Base-by-base conservation (phyloP, 2,888 invertebrate genomes). In the Eugnorisma glareosa region DNA sequence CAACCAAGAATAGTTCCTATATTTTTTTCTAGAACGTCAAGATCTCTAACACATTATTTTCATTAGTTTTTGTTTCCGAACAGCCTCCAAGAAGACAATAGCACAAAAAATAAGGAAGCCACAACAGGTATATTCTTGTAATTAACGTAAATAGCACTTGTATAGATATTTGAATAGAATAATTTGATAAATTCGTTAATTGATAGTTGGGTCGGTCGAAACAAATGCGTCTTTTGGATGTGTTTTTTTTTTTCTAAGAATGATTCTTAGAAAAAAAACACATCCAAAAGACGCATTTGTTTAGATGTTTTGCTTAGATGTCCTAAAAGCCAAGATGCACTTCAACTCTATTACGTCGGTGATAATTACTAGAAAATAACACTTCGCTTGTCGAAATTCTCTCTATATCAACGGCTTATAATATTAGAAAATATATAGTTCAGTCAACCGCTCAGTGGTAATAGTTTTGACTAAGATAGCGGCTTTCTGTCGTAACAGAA, bases 81-180 rank as follows among this genome's bases (percentile, higher is more conserved):
- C 67, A 82, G 70, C 88, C 83, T 88, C 80, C 64, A 80, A 68
- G n/a, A 11, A 75, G 68, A 89, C 89, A 90, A 89, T 90, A 31
- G 82, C 76, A 83, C 83, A 89, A 89, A 88, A 89, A 90, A 69
- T 68, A 57, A 87, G 87, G 88, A 90, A 88, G 86, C 73, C 11
- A 84, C 70, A 74, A 70, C 81, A 18, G 18, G 31, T 81, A 78
- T 80, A 77, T 84, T 84, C 76, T 75, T 79, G 72, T 86, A 85
- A 89, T 88, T 88, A 90, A 82, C 75, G 81, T 70, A 69, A 81
- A 83, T 83, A 75, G 68, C 67, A 75, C 40, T 75, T 77, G 57
- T 71, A 61, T 73, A 73, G 68, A 77, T 76, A 45, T 73, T 63
- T 59, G 31, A 64, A 67, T 70, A 68, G 31, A 64, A 64, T 64